These are phyloP conservation scores for Rhabdomys pumilio DNA, from an alignment of 2,797 vertebrate species.

Conservation along the genomic window DNA sequence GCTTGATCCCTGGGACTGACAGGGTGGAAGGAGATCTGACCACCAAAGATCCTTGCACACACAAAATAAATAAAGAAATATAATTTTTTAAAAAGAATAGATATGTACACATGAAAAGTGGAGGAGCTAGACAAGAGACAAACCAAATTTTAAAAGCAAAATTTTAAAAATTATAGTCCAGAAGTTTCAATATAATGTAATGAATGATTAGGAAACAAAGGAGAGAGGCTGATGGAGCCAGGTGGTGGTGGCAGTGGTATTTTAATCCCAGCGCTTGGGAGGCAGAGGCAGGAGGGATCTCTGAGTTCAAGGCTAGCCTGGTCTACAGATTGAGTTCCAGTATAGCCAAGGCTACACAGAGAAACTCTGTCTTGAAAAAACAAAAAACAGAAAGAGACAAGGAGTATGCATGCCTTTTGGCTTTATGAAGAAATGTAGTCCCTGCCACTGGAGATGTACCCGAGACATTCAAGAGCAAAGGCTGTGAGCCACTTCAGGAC, in stretches of 20 bases:
- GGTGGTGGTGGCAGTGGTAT: too few species aligned
- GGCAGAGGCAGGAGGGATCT: not conserved
- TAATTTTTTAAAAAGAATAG: not conserved
- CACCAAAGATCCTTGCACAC: too few species aligned
- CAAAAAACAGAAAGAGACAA: not conserved
- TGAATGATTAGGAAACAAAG: not conserved
- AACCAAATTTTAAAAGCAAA: not conserved
- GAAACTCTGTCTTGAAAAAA: not conserved
- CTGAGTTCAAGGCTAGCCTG: not conserved
- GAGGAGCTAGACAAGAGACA: not conserved
- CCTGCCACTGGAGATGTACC: not conserved
- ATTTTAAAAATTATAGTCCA: not conserved
- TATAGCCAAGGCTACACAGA: not conserved
- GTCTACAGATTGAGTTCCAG: not conserved
- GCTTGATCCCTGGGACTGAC: too few species aligned
- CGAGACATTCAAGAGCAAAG: not conserved
- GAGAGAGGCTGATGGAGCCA: too few species aligned
- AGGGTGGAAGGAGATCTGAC: not conserved
- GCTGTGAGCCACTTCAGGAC: not conserved
- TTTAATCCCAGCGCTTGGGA: not conserved
- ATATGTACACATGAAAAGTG: not conserved
- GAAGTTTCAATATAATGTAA: not conserved
- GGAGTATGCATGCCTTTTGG: not conserved
- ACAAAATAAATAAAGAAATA: not conserved
- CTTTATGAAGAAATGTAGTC: not conserved